Evolutionary conservation across 2,797 vertebrate genomes (phyloP).

Genomic region (Gastrophryne carolinensis): DNA sequence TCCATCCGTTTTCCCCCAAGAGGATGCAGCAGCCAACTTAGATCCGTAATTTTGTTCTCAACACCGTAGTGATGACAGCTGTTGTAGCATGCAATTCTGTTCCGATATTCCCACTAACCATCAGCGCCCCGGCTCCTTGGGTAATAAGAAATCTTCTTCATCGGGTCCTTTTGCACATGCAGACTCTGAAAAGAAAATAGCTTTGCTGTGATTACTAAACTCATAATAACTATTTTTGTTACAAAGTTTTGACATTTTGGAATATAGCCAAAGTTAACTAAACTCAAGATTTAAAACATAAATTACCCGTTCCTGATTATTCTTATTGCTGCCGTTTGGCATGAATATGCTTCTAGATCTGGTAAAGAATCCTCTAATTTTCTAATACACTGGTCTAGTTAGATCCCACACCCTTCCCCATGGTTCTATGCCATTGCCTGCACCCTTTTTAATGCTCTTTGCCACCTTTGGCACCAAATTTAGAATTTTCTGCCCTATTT

Average conservation of each 20-base stretch:
- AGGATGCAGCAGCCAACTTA: slow-evolving; percentile 33
- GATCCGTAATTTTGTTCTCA: slow-evolving; percentile 38
- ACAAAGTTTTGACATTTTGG: not conserved
- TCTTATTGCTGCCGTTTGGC: too few species aligned
- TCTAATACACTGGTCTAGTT: too few species aligned
- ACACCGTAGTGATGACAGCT: slow-evolving; percentile 30
- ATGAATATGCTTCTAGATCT: too few species aligned
- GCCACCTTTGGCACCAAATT: too few species aligned
- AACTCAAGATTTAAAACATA: too few species aligned
- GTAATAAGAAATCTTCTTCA: slow-evolving; percentile 40
- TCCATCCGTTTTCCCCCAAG: slow-evolving; percentile 31
- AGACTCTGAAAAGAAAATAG: slow-evolving; percentile 23
- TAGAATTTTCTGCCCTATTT: too few species aligned
- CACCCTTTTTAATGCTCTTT: too few species aligned
- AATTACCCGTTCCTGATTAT: too few species aligned
- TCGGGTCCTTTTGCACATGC: slow-evolving; percentile 8
- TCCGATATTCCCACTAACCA: slow-evolving; percentile 27
- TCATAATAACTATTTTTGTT: not conserved
- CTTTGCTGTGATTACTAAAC: slow-evolving; percentile 16
- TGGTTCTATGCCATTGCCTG: too few species aligned
- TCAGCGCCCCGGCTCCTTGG: not conserved
- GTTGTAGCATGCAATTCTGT: slow-evolving; percentile 40
- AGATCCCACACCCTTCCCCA: too few species aligned
- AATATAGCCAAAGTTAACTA: too few species aligned
- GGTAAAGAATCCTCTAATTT: too few species aligned